phyloP scores from a whole-genome alignment of 2,113 vertebrate genomes.

The Calypte anna region DNA sequence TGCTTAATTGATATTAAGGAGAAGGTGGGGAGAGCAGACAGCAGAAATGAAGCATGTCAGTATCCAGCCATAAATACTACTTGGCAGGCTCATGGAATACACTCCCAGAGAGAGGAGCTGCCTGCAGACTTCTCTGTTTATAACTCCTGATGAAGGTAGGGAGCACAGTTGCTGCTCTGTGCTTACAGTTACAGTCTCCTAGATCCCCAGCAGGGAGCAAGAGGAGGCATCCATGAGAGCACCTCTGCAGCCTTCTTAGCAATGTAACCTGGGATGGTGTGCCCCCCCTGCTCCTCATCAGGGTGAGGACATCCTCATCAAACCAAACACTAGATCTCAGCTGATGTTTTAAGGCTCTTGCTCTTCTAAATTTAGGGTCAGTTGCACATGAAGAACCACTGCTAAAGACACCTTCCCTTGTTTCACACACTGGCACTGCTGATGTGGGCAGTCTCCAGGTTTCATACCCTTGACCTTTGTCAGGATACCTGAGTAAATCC shows the following conservation, averaged over 20 bases:
- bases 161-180: not conserved
- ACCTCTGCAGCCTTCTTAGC: not conserved
- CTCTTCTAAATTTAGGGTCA: not conserved
- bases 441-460: not conserved
- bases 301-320: not conserved
- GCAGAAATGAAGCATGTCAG: not conserved
- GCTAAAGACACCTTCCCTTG: not conserved
- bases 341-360: not conserved
- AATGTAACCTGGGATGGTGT: fast-evolving
- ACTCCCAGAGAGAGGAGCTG: not conserved
- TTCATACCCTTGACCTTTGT: not conserved
- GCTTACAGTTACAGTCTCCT: not conserved
- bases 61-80: not conserved
- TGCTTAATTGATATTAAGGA: not conserved
- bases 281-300: not conserved
- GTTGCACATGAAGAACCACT: not conserved
- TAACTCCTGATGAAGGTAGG: not conserved
- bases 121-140: not conserved
- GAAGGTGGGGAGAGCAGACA: not conserved
- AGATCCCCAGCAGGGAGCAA: not conserved
- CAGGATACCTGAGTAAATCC: not conserved
- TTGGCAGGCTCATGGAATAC: not conserved
- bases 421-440: not conserved
- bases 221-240: not conserved
- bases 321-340: not conserved